phyloP scores from a whole-genome alignment of 2,113 vertebrate genomes.

The Abramis brama region DNA sequence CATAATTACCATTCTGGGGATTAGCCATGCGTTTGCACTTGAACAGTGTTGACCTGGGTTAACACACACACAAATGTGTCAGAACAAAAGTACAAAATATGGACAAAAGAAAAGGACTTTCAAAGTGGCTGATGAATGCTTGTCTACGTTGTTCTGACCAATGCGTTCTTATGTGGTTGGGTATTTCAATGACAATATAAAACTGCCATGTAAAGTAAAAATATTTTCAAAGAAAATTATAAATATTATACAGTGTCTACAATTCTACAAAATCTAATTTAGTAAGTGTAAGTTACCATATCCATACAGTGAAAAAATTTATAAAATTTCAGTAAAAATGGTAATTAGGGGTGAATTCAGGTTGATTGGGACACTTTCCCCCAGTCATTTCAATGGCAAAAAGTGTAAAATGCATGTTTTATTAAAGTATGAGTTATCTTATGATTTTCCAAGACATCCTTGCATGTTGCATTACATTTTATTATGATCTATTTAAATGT shows the following conservation, averaged over 20 bases:
- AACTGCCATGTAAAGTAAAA: neutral
- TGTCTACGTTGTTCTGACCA: conserved; percentile 15
- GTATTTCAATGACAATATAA: neutral
- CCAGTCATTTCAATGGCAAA: no score
- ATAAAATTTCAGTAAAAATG: no score
- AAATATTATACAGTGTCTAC: no score
- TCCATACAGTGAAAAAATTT: neutral
- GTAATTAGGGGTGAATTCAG: neutral
- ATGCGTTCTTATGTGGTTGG: conserved; percentile 1
- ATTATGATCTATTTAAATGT: neutral
- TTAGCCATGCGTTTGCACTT: conserved; percentile 76
- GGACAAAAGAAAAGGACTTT: conserved; percentile 31
- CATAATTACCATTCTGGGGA: conserved; percentile 73
- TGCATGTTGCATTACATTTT: neutral
- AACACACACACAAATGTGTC: conserved; percentile 35
- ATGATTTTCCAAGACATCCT: neutral
- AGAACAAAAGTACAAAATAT: conserved; percentile 25
- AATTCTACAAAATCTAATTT: no score
- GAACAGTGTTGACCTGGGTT: conserved; percentile 70
- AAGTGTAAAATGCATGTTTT: neutral
- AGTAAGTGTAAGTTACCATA: neutral
- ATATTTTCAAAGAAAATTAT: no score
- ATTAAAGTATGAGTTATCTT: neutral
- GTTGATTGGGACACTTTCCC: no score
- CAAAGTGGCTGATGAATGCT: conserved; percentile 44